These are phyloP conservation scores for Marmota monax DNA, from an alignment of 2,113 vertebrate species.

Conservation along the genomic window DNA sequence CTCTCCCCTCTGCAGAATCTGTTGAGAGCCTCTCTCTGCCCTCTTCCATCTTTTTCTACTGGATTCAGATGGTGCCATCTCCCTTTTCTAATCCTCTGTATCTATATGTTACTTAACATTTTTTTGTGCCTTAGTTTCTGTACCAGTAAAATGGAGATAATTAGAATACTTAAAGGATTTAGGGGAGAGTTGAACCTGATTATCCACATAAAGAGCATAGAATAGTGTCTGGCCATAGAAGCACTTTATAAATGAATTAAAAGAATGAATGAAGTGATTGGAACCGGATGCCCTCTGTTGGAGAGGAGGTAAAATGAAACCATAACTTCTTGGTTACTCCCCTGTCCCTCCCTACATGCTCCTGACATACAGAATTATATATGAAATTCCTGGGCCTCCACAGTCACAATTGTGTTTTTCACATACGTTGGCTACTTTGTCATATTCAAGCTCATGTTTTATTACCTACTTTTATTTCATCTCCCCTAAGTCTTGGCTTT, in stretches of 20 bases:
- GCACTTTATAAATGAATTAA: neutral
- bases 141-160: slow-evolving; percentile 34
- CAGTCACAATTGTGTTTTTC: neutral
- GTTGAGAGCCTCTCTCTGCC: neutral
- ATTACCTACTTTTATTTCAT: neutral
- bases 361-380: neutral
- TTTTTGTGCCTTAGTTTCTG: slow-evolving; percentile 43
- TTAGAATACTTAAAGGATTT: neutral
- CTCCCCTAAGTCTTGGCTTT: neutral
- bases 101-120: neutral
- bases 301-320: neutral
- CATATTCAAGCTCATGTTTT: neutral
- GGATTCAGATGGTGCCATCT: neutral
- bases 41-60: neutral
- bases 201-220: neutral
- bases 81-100: neutral
- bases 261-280: neutral
- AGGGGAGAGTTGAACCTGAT: neutral
- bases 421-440: neutral
- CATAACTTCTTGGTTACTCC: neutral
- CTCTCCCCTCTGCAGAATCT: neutral
- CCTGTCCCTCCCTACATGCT: neutral
- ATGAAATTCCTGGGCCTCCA: neutral
- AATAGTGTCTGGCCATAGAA: neutral
- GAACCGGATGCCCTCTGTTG: neutral